Evolutionary conservation across 2,888 invertebrate species (phyloP), one percentile per base, ranked within the genome.

Genomic region (Parochlus steinenii): DNA sequence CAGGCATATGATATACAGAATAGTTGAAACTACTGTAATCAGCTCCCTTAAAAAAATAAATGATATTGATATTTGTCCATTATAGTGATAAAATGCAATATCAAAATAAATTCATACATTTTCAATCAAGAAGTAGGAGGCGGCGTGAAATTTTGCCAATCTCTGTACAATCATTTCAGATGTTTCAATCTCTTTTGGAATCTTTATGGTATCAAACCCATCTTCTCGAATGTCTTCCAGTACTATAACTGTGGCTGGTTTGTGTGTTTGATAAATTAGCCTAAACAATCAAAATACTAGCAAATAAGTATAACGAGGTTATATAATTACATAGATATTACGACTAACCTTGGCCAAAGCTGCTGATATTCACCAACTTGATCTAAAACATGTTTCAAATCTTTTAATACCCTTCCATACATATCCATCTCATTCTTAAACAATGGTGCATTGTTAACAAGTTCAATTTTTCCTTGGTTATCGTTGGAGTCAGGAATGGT

Each of bases 61-160:
- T 18, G 14, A 32, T 14, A 24, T 32, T 32, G 32, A 31, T 31
- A n/a, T n/a, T n/a, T n/a, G n/a, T 32, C 17, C 23, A 24, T n/a
- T 11, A 6, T 6, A 25, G 7, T 5, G 25, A 25, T 3, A 15
- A 10, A 28, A 28, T 14, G n/a, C n/a, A 15, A 19, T 30, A 19
- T 30, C 12, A 30, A 30, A 19, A 14, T 30, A 20, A 30, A 15
- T 7, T 8, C 31, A 39, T 48, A 63, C 64, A 53, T 58, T 58
- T 44, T 62, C 59, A 38, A 50, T 54, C 33, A 64, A 42, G 20
- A 59, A 56, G 6, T 62, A 54, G 2, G 64, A 62, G 15, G 56
- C 52, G 3, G 63, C 65, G 42, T 65, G 66, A 45, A 62, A 56
- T 41, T 47, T 53, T 2, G 62, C 65, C 40, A 66, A 46, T 44